Percentiles rank a stretch among this genome's conserved stretches.
Conservation (phyloP, 2,797 vertebrate species). For the Alauda arvensis region DNA sequence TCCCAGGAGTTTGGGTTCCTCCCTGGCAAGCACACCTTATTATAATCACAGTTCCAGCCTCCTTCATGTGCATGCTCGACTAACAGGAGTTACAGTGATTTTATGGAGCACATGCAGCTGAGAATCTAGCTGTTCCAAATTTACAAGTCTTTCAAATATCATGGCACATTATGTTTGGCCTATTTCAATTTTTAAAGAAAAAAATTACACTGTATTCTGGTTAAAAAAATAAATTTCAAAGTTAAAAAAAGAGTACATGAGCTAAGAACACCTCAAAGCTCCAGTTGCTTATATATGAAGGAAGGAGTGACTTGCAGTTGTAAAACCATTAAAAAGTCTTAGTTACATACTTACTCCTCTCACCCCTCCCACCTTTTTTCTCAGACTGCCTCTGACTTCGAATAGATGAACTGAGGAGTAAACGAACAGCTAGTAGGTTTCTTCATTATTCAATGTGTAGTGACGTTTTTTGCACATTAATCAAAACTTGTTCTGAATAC, state of each 20-base stretch:
- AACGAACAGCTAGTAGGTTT: not conserved
- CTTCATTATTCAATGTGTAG: not conserved
- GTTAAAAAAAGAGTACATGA: not conserved
- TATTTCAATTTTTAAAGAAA: not conserved
- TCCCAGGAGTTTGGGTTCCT: not conserved
- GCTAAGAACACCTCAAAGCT: not conserved
- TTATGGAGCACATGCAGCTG: not conserved
- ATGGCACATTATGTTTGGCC: not conserved
- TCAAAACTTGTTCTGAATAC: conserved; percentile 16
- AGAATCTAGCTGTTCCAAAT: not conserved
- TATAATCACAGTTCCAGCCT: not conserved
- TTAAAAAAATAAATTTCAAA: not conserved
- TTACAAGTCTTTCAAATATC: not conserved
- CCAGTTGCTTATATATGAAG: not conserved
- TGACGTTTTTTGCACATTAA: not conserved
- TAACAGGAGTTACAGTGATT: not conserved
- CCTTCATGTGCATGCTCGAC: not conserved
- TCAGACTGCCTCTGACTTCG: not conserved
- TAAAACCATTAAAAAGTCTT: conserved; percentile 9
- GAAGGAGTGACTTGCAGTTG: not conserved
- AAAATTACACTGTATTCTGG: not conserved
- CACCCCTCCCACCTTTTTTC: not conserved
- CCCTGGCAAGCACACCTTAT: not conserved
- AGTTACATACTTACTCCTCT: not conserved
- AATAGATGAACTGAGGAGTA: not conserved